phyloP scores from a whole-genome alignment of 2,797 vertebrate species.

The Apogon hyalosoma region DNA sequence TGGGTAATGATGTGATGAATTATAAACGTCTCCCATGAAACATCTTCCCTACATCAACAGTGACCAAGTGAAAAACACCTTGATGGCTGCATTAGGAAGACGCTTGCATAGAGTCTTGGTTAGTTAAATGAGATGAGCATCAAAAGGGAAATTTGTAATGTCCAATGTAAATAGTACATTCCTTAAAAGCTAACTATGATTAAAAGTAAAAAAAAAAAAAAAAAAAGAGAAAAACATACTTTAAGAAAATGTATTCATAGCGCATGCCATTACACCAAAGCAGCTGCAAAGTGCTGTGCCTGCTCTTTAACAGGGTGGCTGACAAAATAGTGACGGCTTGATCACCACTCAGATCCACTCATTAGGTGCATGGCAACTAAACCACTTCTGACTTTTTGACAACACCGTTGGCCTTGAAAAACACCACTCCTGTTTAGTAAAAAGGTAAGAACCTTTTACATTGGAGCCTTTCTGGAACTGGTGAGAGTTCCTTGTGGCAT shows the following conservation, averaged over 20 bases:
- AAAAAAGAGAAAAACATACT: slow-evolving; percentile 24
- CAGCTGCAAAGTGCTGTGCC: slow-evolving; percentile 48
- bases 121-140: slow-evolving; percentile 38
- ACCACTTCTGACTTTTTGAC: slow-evolving; percentile 74
- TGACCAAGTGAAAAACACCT: slow-evolving; percentile 77
- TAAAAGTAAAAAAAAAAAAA: slow-evolving; percentile 8
- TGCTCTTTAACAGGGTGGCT: slow-evolving; percentile 41
- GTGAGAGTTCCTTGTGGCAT: slow-evolving; percentile 80
- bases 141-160: slow-evolving; percentile 43
- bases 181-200: slow-evolving; percentile 26
- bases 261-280: slow-evolving; percentile 19
- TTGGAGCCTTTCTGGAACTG: slow-evolving; percentile 69
- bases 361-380: slow-evolving; percentile 71
- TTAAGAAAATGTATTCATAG: slow-evolving; percentile 16
- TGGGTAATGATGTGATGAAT: slow-evolving; percentile 83
- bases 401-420: slow-evolving; percentile 64
- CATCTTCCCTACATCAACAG: slow-evolving; percentile 71
- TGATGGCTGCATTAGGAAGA: slow-evolving; percentile 68
- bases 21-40: slow-evolving; percentile 78
- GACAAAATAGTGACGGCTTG: slow-evolving; percentile 66
- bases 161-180: slow-evolving; percentile 12
- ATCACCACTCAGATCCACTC: slow-evolving; percentile 65
- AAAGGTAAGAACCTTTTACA: slow-evolving; percentile 72
- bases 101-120: slow-evolving; percentile 29
- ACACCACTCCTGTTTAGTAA: slow-evolving; percentile 69